Evolutionary conservation across 2,113 vertebrate genomes (phyloP), one percentile per base, ranked within the genome.

Genomic region (Peromyscus maniculatus): DNA sequence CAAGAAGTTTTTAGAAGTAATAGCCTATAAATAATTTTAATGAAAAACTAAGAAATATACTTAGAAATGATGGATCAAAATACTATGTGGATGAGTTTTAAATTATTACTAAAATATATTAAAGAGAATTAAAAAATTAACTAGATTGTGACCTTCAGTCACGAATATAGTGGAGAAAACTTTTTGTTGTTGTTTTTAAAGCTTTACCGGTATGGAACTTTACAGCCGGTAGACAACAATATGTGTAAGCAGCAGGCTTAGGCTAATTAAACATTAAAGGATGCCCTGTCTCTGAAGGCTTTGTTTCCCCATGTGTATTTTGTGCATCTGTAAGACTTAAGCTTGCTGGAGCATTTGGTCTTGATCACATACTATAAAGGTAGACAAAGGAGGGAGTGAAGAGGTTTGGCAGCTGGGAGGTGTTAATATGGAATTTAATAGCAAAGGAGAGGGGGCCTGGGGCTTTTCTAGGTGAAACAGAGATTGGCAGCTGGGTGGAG

Each of bases 381-480:
- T 2, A 98, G 97, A 96, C 93, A 98, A 97, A 97, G 64, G 94
- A 90, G 97, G 91, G 79, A 93, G 39, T 26, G 36, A 67, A 77
- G 77, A 97, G 77, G 83, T 89, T 98, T 97, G 95, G 96, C 95
- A 97, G 86, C 92, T 97, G 95, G 87, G 80, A 95, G 91, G 91
- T 93, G 96, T 98, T 97, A 98, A 95, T 98, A 77, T 78, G 90
- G 97, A 98, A 98, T 93, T 97, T 98, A 93, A 97, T 98, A 96
- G 86, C 91, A 57, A 19, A 97, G 43, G 75, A 52, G 86, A 91
- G 13, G 5, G 26, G 74, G 36, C 59, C 86, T 71, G n/a, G 93
- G 91, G 15, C 89, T 97, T 89, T 97, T 92, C n/a, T 79, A 64
- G 64, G 0, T 36, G 0, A 88, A 74, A 57, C 2, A 17, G 89